phyloP scores from a whole-genome alignment of 2,888 invertebrate species.

The Frankliniella fusca region DNA sequence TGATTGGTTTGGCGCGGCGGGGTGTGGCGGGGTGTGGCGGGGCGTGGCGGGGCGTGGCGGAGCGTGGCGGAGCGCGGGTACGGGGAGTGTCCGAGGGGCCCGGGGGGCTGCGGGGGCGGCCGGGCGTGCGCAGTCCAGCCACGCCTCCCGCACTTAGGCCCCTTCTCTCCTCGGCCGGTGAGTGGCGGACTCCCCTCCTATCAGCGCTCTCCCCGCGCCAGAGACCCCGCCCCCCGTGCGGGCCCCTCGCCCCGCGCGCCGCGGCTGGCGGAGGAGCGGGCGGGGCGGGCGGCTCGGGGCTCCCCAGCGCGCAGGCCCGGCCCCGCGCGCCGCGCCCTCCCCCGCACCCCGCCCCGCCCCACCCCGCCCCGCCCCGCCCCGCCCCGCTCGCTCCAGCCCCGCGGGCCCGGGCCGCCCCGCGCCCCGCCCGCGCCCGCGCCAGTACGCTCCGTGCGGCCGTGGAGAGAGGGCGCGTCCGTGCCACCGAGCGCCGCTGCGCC shows the following conservation, averaged over 20 bases:
- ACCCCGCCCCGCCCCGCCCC: background rate
- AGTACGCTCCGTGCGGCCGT: background rate
- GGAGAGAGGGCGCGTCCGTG: background rate
- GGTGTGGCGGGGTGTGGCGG: background rate
- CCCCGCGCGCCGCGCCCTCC: background rate
- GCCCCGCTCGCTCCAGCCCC: background rate
- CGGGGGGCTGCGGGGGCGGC: background rate
- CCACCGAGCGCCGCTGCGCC: background rate
- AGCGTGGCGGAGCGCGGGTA: background rate
- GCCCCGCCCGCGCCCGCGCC: background rate
- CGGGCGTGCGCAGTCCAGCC: slow-evolving; percentile 5
- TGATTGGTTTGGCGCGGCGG: background rate
- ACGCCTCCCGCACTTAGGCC: slow-evolving; percentile 2
- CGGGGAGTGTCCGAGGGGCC: background rate
- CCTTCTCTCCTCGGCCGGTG: background rate
- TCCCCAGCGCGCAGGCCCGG: background rate
- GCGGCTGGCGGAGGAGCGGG: background rate
- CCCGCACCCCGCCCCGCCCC: background rate
- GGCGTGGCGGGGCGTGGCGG: background rate
- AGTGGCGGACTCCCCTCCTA: background rate
- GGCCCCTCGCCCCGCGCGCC: background rate
- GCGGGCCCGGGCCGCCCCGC: background rate
- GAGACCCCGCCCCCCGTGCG: background rate
- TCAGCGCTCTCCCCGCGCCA: background rate
- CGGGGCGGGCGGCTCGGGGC: background rate